Evolutionary conservation across 1,140 invertebrate species (phyloP).

Genomic region (Sweltsa coloradensis): DNA sequence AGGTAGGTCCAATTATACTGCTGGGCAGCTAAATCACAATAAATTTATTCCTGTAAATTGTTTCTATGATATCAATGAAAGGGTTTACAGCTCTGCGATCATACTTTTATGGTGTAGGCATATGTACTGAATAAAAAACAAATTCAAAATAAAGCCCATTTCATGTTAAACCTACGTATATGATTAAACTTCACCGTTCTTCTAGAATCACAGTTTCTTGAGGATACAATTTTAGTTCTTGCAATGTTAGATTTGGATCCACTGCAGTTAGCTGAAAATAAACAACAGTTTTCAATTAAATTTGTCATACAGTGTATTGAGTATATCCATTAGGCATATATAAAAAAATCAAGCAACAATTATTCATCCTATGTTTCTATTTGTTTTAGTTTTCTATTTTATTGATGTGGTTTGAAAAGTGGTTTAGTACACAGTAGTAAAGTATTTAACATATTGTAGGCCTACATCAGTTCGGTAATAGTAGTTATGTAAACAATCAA

Average conservation of each 20-base stretch:
- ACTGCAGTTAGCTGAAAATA: conserved; percentile 64
- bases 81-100: too few species aligned
- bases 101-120: too few species aligned
- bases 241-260: conserved; percentile 59
- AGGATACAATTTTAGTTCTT: conserved; percentile 71
- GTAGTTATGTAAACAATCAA: too few species aligned
- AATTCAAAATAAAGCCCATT: too few species aligned
- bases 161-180: too few species aligned
- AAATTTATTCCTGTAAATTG: too few species aligned
- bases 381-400: neutral
- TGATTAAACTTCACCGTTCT: conserved; percentile 69
- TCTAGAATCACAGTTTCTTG: conserved; percentile 89
- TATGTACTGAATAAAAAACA: too few species aligned
- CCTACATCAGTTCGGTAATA: too few species aligned
- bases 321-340: neutral
- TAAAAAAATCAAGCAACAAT: neutral
- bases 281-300: conserved; percentile 16
- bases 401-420: neutral
- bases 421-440: neutral
- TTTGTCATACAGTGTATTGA: neutral
- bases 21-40: too few species aligned
- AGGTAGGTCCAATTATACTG: too few species aligned
- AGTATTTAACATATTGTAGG: neutral
- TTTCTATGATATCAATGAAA: too few species aligned
- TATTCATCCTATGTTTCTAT: neutral